These are phyloP conservation scores for Protobothrops flavoviridis DNA, from an alignment of 2,113 vertebrate genomes.

Conservation along the genomic window DNA sequence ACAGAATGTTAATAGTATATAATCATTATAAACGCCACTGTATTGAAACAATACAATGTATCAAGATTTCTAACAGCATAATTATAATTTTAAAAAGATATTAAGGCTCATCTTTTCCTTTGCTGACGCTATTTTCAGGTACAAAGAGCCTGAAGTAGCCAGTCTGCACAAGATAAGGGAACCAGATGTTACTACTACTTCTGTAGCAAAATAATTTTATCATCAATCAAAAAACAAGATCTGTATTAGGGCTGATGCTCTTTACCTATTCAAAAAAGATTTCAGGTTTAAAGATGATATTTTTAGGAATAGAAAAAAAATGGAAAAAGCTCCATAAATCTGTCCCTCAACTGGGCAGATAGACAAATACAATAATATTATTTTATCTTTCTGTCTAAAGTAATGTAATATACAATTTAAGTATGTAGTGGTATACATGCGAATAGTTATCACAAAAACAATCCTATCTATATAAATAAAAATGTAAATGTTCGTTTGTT, in stretches of 20 bases:
- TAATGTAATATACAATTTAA: not conserved
- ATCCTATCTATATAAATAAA: not conserved
- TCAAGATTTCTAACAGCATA: not conserved
- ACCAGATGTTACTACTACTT: conserved; percentile 55
- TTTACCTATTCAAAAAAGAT: not conserved
- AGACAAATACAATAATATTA: not conserved
- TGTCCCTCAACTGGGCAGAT: not conserved
- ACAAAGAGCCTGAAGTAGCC: conserved; percentile 46
- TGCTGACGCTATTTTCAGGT: conserved; percentile 59
- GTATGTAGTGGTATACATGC: not conserved
- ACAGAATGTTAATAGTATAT: not conserved
- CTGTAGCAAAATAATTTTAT: conserved; percentile 53
- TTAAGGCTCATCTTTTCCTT: conserved; percentile 63
- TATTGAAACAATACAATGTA: not conserved
- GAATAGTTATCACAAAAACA: not conserved
- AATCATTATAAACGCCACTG: not conserved
- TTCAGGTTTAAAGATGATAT: not conserved
- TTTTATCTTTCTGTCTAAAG: not conserved
- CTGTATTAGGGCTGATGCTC: not conserved
- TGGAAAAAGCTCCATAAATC: not conserved
- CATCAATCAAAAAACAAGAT: not conserved
- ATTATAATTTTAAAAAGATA: not conserved
- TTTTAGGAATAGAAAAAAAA: not conserved
- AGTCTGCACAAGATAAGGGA: conserved; percentile 48
- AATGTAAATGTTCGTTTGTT: too few species aligned